A percentile compares a stretch with the other conserved stretches of the same genome.
Conservation (phyloP, 1,140 invertebrate genomes). For the Helicorthomorpha holstii region DNA sequence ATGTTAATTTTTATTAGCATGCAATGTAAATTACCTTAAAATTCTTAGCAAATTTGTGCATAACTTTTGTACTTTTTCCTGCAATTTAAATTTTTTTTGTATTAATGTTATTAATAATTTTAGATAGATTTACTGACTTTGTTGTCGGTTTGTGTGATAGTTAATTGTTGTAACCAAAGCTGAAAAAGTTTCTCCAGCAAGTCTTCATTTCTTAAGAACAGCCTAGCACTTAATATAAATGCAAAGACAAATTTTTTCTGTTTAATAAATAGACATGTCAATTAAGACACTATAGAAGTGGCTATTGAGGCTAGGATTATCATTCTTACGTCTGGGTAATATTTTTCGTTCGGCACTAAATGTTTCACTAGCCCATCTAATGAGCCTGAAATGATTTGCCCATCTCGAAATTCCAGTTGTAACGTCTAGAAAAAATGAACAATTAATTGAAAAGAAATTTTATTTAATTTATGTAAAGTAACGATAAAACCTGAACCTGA, state of each 20-base stretch:
- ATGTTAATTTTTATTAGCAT: neutral
- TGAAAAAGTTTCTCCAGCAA: slow-evolving; percentile 66
- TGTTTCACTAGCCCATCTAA: slow-evolving; percentile 73
- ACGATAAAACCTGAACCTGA: too few species aligned
- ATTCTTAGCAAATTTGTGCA: slow-evolving; percentile 57
- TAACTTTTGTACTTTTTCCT: slow-evolving; percentile 23
- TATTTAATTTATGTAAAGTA: too few species aligned
- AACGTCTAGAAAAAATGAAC: too few species aligned
- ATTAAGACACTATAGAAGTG: neutral
- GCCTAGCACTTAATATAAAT: slow-evolving; percentile 78
- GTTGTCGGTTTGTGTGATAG: slow-evolving; percentile 31
- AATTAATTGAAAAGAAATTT: too few species aligned
- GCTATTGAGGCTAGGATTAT: neutral
- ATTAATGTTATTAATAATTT: neutral
- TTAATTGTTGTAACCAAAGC: slow-evolving; percentile 49
- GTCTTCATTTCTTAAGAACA: slow-evolving; percentile 85
- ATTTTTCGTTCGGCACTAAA: slow-evolving; percentile 72
- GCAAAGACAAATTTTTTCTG: slow-evolving; percentile 78
- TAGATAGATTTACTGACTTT: slow-evolving; percentile 25
- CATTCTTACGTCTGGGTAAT: slow-evolving; percentile 60
- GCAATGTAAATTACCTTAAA: slow-evolving; percentile 26
- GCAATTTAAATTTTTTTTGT: slow-evolving; percentile 21
- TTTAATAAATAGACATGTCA: slow-evolving; percentile 10
- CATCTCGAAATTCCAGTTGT: slow-evolving; percentile 59
- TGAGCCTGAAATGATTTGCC: slow-evolving; percentile 67